Evolutionary conservation across 2,113 vertebrate genomes (phyloP), one percentile per base, ranked within the genome.

Genomic region (Neolamprologus variostigma): DNA sequence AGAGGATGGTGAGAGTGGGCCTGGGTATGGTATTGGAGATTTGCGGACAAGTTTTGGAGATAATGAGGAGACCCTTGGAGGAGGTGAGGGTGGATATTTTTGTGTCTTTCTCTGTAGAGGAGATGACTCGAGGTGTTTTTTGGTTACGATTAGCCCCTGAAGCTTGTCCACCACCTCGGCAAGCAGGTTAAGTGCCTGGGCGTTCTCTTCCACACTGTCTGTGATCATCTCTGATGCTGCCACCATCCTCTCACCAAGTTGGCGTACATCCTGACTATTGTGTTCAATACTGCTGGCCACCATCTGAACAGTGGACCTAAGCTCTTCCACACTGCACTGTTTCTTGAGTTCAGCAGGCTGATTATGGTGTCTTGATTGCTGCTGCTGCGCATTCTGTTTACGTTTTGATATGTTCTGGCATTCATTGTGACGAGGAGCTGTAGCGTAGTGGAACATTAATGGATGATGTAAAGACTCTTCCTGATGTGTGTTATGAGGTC

Each of bases 161-260:
- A 96, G 92, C 59, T 95, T 96, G 55, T 96, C 93, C 0, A 96
- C 94, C 84, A 96, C 94, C 80, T 95, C 91, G 2, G 85, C 87
- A 3, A 96, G 88, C 26, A 96, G 89, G 40, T 91, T 87, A 16
- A 96, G 92, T 0, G 95, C 95, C 89, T 93, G 92, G n/a, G 90
- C 90, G 1, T 96, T 95, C 40, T 95, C 94, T 5, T 95, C 95
- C 71, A 90, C 61, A 2, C 55, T 91, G 55, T 92, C 93, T 1
- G 91, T 86, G 47, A 94, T 93, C 80, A 86, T 79, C 50, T 93
- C 91, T 1, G 93, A 94, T 2, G 87, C 93, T 0, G 86, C 89
- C 28, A 85, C 89, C 93, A 95, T 91, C 79, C 87, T 95, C 16
- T 91, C 81, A 11, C 92, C 91, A 3, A 94, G 90, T 10, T 90